phyloP scores from a whole-genome alignment of 92 coral and sea anemone genomes.

The Phymanthus crucifer region DNA sequence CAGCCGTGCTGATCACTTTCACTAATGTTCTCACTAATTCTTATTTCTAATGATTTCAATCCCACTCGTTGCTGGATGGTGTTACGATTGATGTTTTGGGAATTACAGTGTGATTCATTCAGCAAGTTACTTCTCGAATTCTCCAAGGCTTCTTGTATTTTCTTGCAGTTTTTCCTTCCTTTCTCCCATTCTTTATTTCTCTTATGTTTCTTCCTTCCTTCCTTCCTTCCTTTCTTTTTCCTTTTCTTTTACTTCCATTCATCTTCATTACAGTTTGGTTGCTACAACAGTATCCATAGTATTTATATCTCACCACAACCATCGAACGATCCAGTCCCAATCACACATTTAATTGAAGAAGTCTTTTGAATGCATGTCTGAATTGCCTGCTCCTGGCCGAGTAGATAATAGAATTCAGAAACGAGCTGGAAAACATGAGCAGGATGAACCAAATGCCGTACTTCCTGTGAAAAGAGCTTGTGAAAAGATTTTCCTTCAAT shows the following conservation, averaged over 20 bases:
- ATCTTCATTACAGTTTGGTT: too few relatives aligned
- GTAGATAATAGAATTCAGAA: slow-evolving; percentile 17
- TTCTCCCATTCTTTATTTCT: neutral
- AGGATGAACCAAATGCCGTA: slow-evolving; percentile 18
- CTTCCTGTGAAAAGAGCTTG: slow-evolving; percentile 2
- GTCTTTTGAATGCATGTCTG: slow-evolving; percentile 1
- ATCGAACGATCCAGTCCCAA: neutral
- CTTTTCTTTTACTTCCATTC: neutral
- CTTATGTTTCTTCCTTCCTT: neutral
- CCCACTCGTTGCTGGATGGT: too few relatives aligned
- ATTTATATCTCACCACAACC: too few relatives aligned
- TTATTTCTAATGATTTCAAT: too few relatives aligned
- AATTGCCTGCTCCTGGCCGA: slow-evolving; percentile 12
- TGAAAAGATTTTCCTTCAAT: too few relatives aligned
- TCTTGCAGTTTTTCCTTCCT: neutral
- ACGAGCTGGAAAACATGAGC: slow-evolving; percentile 13
- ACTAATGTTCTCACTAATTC: too few relatives aligned
- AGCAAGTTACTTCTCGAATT: neutral
- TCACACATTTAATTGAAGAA: neutral
- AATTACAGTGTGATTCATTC: too few relatives aligned
- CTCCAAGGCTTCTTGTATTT: neutral
- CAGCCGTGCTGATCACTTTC: too few relatives aligned
- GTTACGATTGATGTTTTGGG: too few relatives aligned
- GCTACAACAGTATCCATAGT: too few relatives aligned
- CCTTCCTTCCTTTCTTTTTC: neutral